Conservation (phyloP, 2,113 vertebrate genomes). For the Zosterops japonicus region DNA sequence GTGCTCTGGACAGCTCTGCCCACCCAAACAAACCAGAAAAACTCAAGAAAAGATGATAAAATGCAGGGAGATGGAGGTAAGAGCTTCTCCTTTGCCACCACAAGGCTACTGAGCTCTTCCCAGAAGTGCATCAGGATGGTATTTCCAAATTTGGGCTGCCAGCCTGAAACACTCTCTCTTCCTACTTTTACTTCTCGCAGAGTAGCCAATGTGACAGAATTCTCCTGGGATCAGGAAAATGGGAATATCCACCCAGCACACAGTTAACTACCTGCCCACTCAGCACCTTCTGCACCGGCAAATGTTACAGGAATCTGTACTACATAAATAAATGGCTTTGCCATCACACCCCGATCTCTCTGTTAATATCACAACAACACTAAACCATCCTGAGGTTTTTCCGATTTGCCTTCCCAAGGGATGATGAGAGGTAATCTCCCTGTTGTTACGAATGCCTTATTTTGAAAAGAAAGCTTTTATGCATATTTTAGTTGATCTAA, state of each 20-base stretch:
- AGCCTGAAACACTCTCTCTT: neutral
- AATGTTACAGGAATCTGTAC: neutral
- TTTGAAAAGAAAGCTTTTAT: constrained; percentile 62
- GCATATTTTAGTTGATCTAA: constrained; percentile 67
- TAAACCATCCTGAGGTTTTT: neutral
- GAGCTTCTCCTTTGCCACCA: neutral
- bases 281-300: neutral
- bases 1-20: neutral
- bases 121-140: rapidly evolving
- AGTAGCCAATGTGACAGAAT: neutral
- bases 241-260: neutral
- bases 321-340: neutral
- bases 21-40: neutral
- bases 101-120: neutral
- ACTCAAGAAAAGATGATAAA: neutral
- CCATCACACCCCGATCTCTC: neutral
- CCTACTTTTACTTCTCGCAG: neutral
- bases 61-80: neutral
- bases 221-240: neutral
- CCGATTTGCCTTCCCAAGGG: constrained; percentile 26
- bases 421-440: constrained; percentile 62
- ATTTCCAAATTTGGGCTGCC: neutral
- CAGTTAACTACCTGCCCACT: neutral
- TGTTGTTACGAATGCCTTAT: constrained; percentile 49
- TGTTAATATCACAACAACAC: neutral